Base-by-base conservation (phyloP, 1,140 invertebrate species). In the Papilio xuthus region DNA sequence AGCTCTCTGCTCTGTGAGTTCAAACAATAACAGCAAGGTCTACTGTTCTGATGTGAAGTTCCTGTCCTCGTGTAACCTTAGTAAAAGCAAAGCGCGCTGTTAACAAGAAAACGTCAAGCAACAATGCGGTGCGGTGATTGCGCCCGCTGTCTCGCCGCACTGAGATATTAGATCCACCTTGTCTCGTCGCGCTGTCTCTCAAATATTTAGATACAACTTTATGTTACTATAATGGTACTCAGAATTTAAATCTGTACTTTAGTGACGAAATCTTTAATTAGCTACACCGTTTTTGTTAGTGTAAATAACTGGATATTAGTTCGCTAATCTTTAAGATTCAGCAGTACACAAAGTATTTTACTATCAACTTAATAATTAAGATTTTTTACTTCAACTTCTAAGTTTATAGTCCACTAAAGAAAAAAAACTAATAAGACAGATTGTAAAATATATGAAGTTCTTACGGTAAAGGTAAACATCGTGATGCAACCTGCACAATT, bases 71-170 rank as follows among this genome's bases (percentile, higher is more conserved):
- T 53, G 50, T 20, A 18, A 53, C 8, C 8, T 53, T 53, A 7
- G 32, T 7, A 18, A 20, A 53, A 86, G 85, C 86, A 85, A 85
- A 86, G 85, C 81, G 79, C 79, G 82, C 82, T 82, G 82, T 85
- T 91, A 92, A 91, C 88, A 91, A 91, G 89, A 90, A 89, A 88
- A 89, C 85, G 89, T 92, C 91, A 89, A 76, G 83, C 84, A 88
- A 91, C 87, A 90, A 89, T 86, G 88, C 88, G 87, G 88, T 83
- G 84, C 84, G 69, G 77, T 89, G 89, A 91, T 90, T 91, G 89
- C 86, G 72, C 80, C 83, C 79, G 71, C 87, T 84, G 85, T 87
- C 85, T 83, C 84, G 84, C 84, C 88, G 82, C 84, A 78, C 86
- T 89, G 89, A 91, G 87, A 92, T 91, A 92, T 91, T 92, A 89